Percentiles rank a stretch among this genome's conserved stretches.
Conservation (phyloP, 2,888 invertebrate species). For the Opisthograptis luteolata region DNA sequence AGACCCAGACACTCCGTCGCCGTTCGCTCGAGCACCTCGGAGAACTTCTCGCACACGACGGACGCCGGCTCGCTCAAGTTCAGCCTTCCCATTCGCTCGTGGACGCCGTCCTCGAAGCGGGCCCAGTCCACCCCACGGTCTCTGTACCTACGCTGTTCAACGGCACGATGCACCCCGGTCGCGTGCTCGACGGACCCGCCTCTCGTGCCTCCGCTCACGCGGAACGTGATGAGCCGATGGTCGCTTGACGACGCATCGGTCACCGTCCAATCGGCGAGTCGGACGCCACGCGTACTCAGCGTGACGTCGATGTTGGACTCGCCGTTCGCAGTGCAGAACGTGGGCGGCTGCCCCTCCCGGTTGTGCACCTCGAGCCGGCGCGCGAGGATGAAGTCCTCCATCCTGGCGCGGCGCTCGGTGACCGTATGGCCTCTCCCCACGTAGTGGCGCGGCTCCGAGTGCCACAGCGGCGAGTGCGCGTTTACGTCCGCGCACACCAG, state of each 20-base stretch:
- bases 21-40: background rate
- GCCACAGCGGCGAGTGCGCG: conserved; percentile 7
- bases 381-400: conserved; percentile 2
- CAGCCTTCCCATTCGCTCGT: too few relatives aligned
- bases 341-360: conserved; percentile 7
- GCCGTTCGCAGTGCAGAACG: conserved; percentile 28
- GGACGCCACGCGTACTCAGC: conserved; percentile 4
- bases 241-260: background rate
- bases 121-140: too few relatives aligned
- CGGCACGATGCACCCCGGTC: background rate
- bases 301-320: conserved; percentile 43
- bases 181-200: background rate
- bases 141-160: background rate
- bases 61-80: background rate
- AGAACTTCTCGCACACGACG: background rate
- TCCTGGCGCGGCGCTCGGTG: conserved; percentile 5
- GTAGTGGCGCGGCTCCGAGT: conserved; percentile 1
- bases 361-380: background rate
- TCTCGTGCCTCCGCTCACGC: background rate
- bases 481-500: conserved; percentile 2
- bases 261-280: conserved; percentile 22
- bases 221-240: background rate
- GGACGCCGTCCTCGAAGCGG: too few relatives aligned
- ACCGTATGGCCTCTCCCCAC: conserved; percentile 4
- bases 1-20: background rate